These are phyloP conservation scores for Hormaphis cornu DNA, from an alignment of 1,140 invertebrate species.

Conservation along the genomic window DNA sequence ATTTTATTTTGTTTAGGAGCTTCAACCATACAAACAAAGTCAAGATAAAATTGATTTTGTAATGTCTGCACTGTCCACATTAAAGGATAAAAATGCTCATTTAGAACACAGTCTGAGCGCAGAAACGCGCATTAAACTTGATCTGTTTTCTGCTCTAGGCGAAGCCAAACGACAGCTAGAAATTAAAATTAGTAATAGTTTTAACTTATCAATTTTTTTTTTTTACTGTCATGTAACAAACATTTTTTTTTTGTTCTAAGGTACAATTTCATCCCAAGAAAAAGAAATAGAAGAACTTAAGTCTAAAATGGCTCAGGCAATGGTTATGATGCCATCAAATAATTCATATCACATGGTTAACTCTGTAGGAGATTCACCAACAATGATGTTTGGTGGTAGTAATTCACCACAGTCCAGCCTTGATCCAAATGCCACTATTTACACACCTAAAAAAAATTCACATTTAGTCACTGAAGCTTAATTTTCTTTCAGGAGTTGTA, in stretches of 20 bases:
- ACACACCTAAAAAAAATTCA: constrained; percentile 62
- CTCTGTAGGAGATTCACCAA: constrained; percentile 38
- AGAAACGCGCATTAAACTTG: constrained; percentile 90
- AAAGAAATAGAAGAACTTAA: constrained; percentile 86
- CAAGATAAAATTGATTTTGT: constrained; percentile 70
- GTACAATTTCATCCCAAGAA: constrained; percentile 66
- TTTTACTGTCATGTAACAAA: background rate
- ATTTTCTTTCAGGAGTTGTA: constrained; percentile 18
- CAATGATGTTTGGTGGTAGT: constrained; percentile 52
- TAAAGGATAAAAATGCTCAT: constrained; percentile 77
- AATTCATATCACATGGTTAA: constrained; percentile 40
- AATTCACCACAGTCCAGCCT: constrained; percentile 54
- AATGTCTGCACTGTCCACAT: constrained; percentile 63
- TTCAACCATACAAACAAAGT: constrained; percentile 56
- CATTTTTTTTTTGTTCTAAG: constrained; percentile 46
- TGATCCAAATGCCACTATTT: constrained; percentile 84
- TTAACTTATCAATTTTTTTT: background rate
- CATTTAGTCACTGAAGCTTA: constrained; percentile 36
- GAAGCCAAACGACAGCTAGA: constrained; percentile 87
- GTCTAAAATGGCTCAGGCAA: constrained; percentile 77
- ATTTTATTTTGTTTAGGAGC: constrained; percentile 40
- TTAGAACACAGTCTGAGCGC: constrained; percentile 87
- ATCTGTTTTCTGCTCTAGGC: constrained; percentile 90
- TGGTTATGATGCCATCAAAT: constrained; percentile 81
- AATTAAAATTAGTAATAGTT: constrained; percentile 76